Evolutionary conservation across 1,140 invertebrate genomes (phyloP).

Genomic region (Drosophila seguyi): DNA sequence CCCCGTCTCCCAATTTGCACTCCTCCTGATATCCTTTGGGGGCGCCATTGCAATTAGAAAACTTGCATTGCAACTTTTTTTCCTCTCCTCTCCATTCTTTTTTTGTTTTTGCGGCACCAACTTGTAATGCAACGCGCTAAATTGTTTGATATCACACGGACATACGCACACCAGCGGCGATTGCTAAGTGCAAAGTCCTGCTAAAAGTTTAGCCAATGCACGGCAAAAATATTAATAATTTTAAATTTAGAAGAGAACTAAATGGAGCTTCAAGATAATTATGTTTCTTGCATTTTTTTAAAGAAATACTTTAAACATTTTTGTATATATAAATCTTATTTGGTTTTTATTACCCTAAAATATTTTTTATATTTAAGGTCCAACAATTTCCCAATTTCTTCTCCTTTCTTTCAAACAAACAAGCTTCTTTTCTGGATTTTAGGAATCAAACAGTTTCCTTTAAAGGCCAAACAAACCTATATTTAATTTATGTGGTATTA

Average conservation of each 20-base stretch:
- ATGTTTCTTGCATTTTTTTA: too few species aligned
- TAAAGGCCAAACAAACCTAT: neutral
- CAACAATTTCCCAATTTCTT: neutral
- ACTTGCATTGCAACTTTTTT: constrained; percentile 71
- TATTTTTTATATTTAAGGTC: neutral
- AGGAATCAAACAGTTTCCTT: neutral
- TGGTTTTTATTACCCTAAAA: rapidly evolving
- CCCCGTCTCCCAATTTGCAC: constrained; percentile 23
- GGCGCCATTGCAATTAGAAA: constrained; percentile 72
- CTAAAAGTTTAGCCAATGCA: constrained; percentile 48
- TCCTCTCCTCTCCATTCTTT: neutral
- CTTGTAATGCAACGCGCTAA: constrained; percentile 77
- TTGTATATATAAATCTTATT: neutral
- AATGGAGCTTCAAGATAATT: too few species aligned
- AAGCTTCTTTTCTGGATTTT: rapidly evolving
- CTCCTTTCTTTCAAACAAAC: neutral
- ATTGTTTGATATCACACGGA: constrained; percentile 69
- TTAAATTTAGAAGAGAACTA: neutral
- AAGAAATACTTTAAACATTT: too few species aligned
- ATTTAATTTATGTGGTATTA: neutral
- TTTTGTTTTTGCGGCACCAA: constrained; percentile 15
- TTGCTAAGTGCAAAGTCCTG: constrained; percentile 78
- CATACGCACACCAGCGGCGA: constrained; percentile 19
- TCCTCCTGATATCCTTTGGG: constrained; percentile 40
- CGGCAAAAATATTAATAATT: constrained; percentile 20